phyloP scores from a whole-genome alignment of 2,113 vertebrate genomes.

The Cromileptes altivelis region DNA sequence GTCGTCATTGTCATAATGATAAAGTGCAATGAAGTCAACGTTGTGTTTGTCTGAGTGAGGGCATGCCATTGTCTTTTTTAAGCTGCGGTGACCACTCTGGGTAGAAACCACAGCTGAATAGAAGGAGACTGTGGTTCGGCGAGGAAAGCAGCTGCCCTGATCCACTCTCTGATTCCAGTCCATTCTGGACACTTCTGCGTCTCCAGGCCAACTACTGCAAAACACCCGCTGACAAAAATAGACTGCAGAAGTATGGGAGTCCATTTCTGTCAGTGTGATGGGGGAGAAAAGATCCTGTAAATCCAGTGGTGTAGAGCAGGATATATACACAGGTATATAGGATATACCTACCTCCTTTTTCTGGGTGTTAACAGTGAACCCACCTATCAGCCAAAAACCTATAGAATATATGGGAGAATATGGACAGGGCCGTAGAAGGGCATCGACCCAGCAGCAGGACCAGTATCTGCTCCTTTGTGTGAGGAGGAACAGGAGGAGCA shows the following conservation, averaged over 20 bases:
- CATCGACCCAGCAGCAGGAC: too few species aligned
- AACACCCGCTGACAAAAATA: conserved; percentile 64
- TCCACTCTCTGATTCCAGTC: conserved; percentile 52
- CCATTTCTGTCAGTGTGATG: too few species aligned
- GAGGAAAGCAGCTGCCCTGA: conserved; percentile 41
- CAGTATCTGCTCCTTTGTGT: too few species aligned
- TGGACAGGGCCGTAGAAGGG: too few species aligned
- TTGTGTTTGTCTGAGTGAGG: conserved; percentile 33
- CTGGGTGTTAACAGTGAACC: too few species aligned
- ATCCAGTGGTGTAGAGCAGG: too few species aligned
- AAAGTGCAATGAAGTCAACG: conserved; percentile 19
- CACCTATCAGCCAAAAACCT: too few species aligned
- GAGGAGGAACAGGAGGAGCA: too few species aligned
- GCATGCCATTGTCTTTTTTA: conserved; percentile 78
- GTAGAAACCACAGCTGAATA: conserved; percentile 57
- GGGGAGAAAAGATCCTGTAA: too few species aligned
- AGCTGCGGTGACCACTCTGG: conserved; percentile 75
- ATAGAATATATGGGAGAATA: too few species aligned
- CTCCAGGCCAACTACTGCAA: conserved; percentile 48
- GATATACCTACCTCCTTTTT: too few species aligned
- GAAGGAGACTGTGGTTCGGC: conserved; percentile 67
- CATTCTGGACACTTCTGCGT: conserved; percentile 42
- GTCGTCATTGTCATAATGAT: conserved; percentile 17
- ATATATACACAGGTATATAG: too few species aligned
- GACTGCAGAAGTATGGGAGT: not conserved